Evolutionary conservation across 2,113 vertebrate species (phyloP).

Genomic region (Lycocorax pyrrhopterus): DNA sequence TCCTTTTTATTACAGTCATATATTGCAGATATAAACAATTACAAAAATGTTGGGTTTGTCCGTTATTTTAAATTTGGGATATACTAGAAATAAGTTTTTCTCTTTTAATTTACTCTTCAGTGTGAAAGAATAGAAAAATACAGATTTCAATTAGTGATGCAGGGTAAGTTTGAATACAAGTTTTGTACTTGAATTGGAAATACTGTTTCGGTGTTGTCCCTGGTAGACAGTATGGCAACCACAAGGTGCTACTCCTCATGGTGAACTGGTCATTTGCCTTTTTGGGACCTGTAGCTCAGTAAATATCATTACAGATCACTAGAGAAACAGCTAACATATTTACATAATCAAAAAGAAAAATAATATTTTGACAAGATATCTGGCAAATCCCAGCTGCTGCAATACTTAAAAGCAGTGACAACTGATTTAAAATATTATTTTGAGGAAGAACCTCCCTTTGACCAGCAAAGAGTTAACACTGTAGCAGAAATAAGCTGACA

Average conservation of each 20-base stretch:
- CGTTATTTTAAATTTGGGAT: neutral
- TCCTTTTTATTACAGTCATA: neutral
- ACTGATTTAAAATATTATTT: neutral
- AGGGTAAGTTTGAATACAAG: neutral
- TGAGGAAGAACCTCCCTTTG: neutral
- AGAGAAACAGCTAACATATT: neutral
- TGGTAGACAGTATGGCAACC: neutral
- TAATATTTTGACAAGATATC: neutral
- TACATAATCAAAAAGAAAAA: neutral
- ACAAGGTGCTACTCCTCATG: neutral
- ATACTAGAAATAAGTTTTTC: neutral
- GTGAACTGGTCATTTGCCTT: neutral
- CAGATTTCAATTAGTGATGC: neutral
- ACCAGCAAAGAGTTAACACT: neutral
- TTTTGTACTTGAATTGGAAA: neutral
- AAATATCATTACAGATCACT: neutral
- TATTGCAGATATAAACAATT: neutral
- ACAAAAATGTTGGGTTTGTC: neutral
- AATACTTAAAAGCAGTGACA: neutral
- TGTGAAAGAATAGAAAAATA: neutral
- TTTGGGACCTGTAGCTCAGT: neutral
- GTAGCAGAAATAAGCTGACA: neutral
- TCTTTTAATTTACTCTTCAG: conserved; percentile 9
- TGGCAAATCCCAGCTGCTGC: neutral
- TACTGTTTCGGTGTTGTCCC: neutral